phyloP scores from a whole-genome alignment of 2,888 invertebrate genomes.

The Eurytoma adleriae region DNA sequence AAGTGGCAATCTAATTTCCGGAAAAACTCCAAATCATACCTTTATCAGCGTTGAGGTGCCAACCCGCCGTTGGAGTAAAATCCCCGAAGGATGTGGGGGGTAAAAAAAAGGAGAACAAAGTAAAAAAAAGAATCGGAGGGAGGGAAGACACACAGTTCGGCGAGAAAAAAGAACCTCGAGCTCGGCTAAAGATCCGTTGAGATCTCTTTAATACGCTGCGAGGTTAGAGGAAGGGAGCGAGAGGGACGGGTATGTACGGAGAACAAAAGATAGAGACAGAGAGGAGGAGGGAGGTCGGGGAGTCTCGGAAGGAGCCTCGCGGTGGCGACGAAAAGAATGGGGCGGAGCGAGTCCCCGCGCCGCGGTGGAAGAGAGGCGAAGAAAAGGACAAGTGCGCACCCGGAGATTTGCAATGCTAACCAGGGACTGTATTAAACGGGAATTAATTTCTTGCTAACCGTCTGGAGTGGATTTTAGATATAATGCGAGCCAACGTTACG shows the following conservation, averaged over 20 bases:
- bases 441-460: slow-evolving; percentile 74
- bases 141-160: not conserved
- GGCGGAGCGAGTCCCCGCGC: slow-evolving; percentile 30
- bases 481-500: slow-evolving; percentile 62
- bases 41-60: too few species aligned
- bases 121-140: not conserved
- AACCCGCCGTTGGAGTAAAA: too few species aligned
- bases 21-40: not conserved
- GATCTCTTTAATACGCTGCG: slow-evolving; percentile 15
- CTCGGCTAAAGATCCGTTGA: slow-evolving; percentile 24
- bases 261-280: slow-evolving; percentile 7
- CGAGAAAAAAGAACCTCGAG: not conserved
- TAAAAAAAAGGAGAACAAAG: not conserved
- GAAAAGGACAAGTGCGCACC: slow-evolving; percentile 51
- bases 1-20: not conserved
- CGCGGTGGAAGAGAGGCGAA: slow-evolving; percentile 53
- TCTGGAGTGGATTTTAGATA: slow-evolving; percentile 65
- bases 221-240: slow-evolving; percentile 40
- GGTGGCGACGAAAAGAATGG: slow-evolving; percentile 4
- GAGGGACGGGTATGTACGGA: slow-evolving; percentile 29
- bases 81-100: too few species aligned
- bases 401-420: slow-evolving; percentile 74
- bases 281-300: slow-evolving; percentile 58
- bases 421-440: slow-evolving; percentile 73
- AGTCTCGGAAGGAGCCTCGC: not conserved